A percentile compares a stretch with the other conserved stretches of the same genome.
Conservation (phyloP, 2,888 invertebrate species). For the Morpho deidamia region DNA sequence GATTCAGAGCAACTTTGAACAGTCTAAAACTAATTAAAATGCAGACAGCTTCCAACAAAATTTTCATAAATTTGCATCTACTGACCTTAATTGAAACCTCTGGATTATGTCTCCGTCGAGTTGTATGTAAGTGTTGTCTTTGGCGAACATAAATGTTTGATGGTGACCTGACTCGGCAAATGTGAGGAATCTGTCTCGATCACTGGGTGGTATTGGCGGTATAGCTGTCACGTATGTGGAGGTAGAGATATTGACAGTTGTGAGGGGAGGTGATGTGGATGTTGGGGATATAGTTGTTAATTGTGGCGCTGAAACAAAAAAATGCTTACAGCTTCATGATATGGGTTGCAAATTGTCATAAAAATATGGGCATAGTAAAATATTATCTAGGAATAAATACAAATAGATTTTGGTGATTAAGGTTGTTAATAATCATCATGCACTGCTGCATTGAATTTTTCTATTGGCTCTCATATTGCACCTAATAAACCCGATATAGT, state of each 20-base stretch:
- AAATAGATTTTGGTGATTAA: too few relatives aligned
- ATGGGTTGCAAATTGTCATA: too few relatives aligned
- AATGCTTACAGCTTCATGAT: not conserved
- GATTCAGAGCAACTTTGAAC: slow-evolving; percentile 6
- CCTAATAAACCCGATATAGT: not conserved
- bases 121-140: slow-evolving; percentile 93
- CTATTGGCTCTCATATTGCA: too few relatives aligned
- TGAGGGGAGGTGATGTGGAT: slow-evolving; percentile 37
- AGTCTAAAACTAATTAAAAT: slow-evolving; percentile 8
- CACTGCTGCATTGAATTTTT: too few relatives aligned
- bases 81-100: slow-evolving; percentile 91
- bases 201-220: slow-evolving; percentile 84
- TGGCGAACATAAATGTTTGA: slow-evolving; percentile 94
- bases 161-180: slow-evolving; percentile 91
- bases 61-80: slow-evolving; percentile 9
- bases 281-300: slow-evolving; percentile 53
- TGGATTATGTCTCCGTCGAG: slow-evolving; percentile 94
- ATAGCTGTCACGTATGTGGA: slow-evolving; percentile 63
- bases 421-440: too few relatives aligned
- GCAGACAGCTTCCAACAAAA: slow-evolving; percentile 1
- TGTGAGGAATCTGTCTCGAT: slow-evolving; percentile 87
- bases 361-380: too few relatives aligned
- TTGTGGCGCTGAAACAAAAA: slow-evolving; percentile 46
- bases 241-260: slow-evolving; percentile 69
- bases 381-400: too few relatives aligned